Evolutionary conservation across 2,113 vertebrate species (phyloP), one percentile per base, ranked within the genome.

Genomic region (Poicephalus gulielmi): DNA sequence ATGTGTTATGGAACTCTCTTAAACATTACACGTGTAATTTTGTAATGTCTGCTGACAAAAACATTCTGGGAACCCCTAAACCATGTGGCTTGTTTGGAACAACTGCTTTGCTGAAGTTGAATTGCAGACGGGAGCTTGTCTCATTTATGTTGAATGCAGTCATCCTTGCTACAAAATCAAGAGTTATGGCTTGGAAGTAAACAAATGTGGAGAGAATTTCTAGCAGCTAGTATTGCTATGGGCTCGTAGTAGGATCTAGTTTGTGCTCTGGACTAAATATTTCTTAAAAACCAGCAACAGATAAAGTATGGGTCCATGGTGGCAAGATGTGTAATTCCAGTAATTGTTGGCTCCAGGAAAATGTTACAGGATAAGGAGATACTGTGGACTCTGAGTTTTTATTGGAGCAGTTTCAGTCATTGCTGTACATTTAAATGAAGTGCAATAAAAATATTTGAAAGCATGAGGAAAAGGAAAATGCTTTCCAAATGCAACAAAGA

Each of bases 321-420:
- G n/a, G 41, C 66, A 74, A 86, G 50, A 41, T 20, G 13, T 63
- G 75, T 53, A 83, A 90, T 74, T 86, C 59, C 53, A 53, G 67
- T 59, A 92, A 70, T 33, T 62, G 41, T 41, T 82, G 62, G 68
- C 43, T 90, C 76, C 66, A 35, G 80, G 28, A 83, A 78, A 91
- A 71, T 2, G 1, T 83, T 77, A 77, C n/a, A 63, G 67, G 41
- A 83, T 66, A 66, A 80, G 52, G 35, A 71, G 64, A 83, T 24
- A 52, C 43, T 66, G 50, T 66, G 66, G 84, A 79, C 39, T 69
- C 68, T 49, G 57, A 77, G 67, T 63, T 95, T 96, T 95, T 79
- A 44, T 67, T 94, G 89, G 78, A 94, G 12, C 31, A 20, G 33
- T 69, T 96, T 95, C 91, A 92, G 81, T 31, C 27, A 55, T n/a